A percentile compares a stretch with the other conserved stretches of the same genome.
Conservation (phyloP, 1,140 invertebrate genomes). For the Ericerus pela region DNA sequence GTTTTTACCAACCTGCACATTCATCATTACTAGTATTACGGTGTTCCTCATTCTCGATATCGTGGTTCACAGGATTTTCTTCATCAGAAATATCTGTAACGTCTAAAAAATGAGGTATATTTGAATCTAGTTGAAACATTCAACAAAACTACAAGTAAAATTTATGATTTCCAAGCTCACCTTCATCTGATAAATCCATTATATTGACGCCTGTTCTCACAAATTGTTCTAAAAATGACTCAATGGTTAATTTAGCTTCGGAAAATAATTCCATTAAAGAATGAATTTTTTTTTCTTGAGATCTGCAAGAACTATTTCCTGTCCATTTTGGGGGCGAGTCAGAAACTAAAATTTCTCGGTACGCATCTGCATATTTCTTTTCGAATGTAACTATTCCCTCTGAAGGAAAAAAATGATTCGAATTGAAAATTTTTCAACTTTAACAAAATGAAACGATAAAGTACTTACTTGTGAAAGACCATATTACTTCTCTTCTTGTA, state of each 20-base stretch:
- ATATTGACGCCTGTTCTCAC: no score
- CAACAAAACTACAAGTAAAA: background rate
- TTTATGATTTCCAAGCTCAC: no score
- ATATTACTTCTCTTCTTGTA: background rate
- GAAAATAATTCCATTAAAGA: no score
- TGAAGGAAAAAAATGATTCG: background rate
- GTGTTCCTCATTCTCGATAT: no score
- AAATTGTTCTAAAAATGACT: no score
- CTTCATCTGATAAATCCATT: no score
- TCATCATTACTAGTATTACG: no score
- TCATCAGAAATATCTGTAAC: background rate
- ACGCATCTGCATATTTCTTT: background rate
- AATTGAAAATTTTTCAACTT: background rate
- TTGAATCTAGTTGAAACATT: background rate
- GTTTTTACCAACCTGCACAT: no score
- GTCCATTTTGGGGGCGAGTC: background rate
- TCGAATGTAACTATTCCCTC: background rate
- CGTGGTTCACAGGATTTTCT: background rate
- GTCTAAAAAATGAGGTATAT: no score
- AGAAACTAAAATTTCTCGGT: background rate
- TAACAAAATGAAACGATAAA: background rate
- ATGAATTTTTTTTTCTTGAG: background rate
- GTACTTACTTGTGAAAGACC: slow-evolving; percentile 2
- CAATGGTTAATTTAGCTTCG: no score
- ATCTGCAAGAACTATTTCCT: background rate